These are phyloP conservation scores for Fistularia commersonii DNA, from an alignment of 2,797 vertebrate genomes.

Conservation along the genomic window DNA sequence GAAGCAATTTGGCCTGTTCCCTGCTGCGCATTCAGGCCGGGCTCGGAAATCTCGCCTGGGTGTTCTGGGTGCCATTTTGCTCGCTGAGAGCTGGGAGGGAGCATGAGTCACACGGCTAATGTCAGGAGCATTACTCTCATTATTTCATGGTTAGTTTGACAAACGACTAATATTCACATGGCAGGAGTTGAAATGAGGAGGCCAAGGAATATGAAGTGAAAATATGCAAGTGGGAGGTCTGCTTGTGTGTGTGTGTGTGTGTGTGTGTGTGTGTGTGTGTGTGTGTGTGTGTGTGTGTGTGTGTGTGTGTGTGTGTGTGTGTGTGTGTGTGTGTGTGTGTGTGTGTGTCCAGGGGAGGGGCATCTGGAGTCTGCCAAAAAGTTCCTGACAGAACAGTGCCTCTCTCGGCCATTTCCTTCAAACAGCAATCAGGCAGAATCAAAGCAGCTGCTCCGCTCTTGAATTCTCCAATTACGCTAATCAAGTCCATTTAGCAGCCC, in stretches of 20 bases:
- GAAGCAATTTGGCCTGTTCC: conserved; percentile 51
- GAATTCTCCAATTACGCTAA: conserved; percentile 74
- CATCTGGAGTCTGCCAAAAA: conserved; percentile 72
- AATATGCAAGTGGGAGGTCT: conserved; percentile 63
- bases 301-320: conserved; percentile 7
- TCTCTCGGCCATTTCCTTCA: conserved; percentile 68
- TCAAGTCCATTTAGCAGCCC: conserved; percentile 75
- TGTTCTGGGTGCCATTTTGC: conserved; percentile 45
- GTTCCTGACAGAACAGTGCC: conserved; percentile 75
- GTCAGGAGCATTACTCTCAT: conserved; percentile 58
- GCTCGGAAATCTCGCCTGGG: conserved; percentile 13
- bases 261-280: conserved; percentile 9
- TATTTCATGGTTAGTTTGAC: conserved; percentile 73
- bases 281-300: conserved; percentile 14
- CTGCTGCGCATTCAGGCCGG: conserved; percentile 29
- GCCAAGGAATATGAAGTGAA: conserved; percentile 57
- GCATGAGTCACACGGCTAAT: conserved; percentile 44
- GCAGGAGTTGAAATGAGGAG: conserved; percentile 57
- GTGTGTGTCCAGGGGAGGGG: conserved; percentile 37
- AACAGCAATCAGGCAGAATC: conserved; percentile 78
- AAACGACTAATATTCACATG: conserved; percentile 61
- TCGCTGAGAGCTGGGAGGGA: conserved; percentile 19
- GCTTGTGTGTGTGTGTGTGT: conserved; percentile 8
- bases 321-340: conserved; percentile 8
- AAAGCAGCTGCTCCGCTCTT: conserved; percentile 76